Conservation (phyloP, 2,797 vertebrate genomes). For the Takifugu ocellatus region DNA sequence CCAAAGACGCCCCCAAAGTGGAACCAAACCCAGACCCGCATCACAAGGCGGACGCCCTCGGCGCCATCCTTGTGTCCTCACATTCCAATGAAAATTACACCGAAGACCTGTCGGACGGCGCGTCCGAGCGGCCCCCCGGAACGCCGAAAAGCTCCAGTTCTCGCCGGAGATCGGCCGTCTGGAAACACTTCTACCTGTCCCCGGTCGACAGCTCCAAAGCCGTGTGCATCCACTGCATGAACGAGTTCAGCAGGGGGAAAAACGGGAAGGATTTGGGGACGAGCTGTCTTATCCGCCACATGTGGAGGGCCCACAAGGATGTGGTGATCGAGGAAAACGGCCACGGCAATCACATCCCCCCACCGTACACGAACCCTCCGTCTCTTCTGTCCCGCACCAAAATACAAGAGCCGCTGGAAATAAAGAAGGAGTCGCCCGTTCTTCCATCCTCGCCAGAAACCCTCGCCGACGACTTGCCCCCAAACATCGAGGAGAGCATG, state of each 20-base stretch:
- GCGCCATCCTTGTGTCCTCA: slow-evolving; percentile 68
- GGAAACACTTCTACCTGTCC: slow-evolving; percentile 98
- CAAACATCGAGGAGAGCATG: slow-evolving; percentile 64
- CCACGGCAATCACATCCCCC: slow-evolving; percentile 85
- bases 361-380: slow-evolving; percentile 84
- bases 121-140: slow-evolving; percentile 75
- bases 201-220: slow-evolving; percentile 95
- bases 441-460: slow-evolving; percentile 82
- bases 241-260: slow-evolving; percentile 96
- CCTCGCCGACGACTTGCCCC: slow-evolving; percentile 78
- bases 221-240: slow-evolving; percentile 96
- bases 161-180: slow-evolving; percentile 91
- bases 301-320: slow-evolving; percentile 96
- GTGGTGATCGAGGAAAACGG: slow-evolving; percentile 94
- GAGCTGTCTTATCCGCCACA: slow-evolving; percentile 95
- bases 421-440: slow-evolving; percentile 76
- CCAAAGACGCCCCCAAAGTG: slow-evolving; percentile 85
- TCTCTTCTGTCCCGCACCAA: slow-evolving; percentile 84
- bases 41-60: slow-evolving; percentile 68
- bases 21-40: slow-evolving; percentile 79
- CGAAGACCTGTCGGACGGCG: slow-evolving; percentile 79
- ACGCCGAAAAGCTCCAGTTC: slow-evolving; percentile 87
- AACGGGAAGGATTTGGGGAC: slow-evolving; percentile 97
- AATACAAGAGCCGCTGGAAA: slow-evolving; percentile 75
- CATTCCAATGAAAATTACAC: slow-evolving; percentile 74